Percentiles rank a stretch among this genome's conserved stretches.
Evolutionary conservation across 2,797 vertebrate species (phyloP).

Genomic region (Anolis apletophallus): DNA sequence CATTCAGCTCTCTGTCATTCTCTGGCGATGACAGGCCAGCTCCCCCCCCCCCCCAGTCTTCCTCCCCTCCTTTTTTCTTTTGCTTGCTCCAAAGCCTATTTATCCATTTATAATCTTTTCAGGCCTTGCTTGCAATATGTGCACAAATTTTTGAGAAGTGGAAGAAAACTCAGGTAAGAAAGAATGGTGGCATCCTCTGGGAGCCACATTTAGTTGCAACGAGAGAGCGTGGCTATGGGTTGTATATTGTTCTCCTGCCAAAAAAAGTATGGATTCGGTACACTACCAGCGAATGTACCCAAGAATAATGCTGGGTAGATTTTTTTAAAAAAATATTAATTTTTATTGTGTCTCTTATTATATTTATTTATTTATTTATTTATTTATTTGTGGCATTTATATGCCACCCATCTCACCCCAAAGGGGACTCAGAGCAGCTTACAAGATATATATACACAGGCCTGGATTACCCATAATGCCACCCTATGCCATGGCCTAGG

Average conservation of each 20-base stretch:
- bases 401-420: no score
- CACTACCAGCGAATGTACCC: no score
- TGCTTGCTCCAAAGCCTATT: constrained; percentile 5
- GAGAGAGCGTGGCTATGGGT: background rate
- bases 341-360: no score
- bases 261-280: constrained; percentile 43
- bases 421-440: no score
- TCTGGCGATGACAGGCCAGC: constrained; percentile 72
- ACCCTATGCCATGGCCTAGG: no score
- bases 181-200: constrained; percentile 61
- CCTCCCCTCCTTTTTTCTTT: constrained; percentile 41
- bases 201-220: constrained; percentile 42
- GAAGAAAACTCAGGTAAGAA: constrained; percentile 45
- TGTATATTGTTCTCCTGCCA: constrained; percentile 36
- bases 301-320: background rate
- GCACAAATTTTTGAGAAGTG: constrained; percentile 42
- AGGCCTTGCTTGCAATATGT: constrained; percentile 31
- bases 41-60: constrained; percentile 69
- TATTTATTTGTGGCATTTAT: no score
- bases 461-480: no score
- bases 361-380: no score
- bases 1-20: constrained; percentile 76
- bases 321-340: no score
- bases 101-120: constrained; percentile 38
- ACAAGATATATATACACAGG: no score